Evolutionary conservation across 2,888 invertebrate species (phyloP).

Genomic region (Lasioglossum morio): DNA sequence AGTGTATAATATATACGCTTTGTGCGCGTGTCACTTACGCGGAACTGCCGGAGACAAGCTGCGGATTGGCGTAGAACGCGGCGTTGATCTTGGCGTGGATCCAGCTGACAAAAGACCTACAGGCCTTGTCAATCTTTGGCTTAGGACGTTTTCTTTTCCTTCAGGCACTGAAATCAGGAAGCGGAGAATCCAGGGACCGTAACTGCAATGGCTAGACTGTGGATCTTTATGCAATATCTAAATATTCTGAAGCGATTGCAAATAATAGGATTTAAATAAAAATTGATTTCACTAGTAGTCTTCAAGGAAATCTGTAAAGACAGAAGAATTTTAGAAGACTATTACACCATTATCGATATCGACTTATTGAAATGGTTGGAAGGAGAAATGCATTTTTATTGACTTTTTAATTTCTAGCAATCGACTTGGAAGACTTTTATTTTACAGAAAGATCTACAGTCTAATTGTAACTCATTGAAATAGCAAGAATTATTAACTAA

Average conservation of each 20-base stretch:
- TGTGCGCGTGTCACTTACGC: slow-evolving; percentile 66
- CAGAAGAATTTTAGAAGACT: background rate
- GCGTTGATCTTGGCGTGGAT: slow-evolving; percentile 89
- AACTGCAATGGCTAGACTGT: background rate
- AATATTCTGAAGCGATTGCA: background rate
- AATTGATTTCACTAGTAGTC: background rate
- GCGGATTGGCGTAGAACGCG: slow-evolving; percentile 89
- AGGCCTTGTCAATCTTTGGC: slow-evolving; percentile 89
- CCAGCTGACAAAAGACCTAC: slow-evolving; percentile 88
- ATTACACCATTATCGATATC: background rate
- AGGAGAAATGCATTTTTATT: background rate
- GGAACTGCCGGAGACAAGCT: slow-evolving; percentile 88
- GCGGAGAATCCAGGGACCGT: background rate
- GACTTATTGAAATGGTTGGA: background rate
- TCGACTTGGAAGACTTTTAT: background rate
- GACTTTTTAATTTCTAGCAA: background rate
- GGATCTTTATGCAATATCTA: background rate
- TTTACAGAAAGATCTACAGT: background rate
- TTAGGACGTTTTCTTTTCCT: slow-evolving; percentile 91
- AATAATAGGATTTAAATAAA: background rate
- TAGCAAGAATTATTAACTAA: background rate
- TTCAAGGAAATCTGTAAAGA: no score
- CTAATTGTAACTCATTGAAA: no score
- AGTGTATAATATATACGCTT: background rate
- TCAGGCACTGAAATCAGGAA: slow-evolving; percentile 89